These are phyloP conservation scores for Larimichthys crocea DNA, from an alignment of 2,113 vertebrate species.

Conservation along the genomic window DNA sequence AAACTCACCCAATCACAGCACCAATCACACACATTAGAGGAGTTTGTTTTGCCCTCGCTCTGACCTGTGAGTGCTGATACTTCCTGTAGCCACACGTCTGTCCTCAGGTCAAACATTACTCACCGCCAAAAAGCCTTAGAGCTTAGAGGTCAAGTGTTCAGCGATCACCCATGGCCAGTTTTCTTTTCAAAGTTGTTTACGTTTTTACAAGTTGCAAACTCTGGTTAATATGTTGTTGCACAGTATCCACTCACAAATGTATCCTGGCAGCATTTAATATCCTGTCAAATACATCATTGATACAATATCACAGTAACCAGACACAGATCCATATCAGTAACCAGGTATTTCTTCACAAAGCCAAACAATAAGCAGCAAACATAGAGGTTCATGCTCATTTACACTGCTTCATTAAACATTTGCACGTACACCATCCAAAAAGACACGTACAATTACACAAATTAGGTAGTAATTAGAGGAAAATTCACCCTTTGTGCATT, in stretches of 20 bases:
- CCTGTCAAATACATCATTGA: not conserved
- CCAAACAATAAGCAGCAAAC: too few species aligned
- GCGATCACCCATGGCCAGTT: conserved; percentile 17
- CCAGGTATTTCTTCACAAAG: not conserved
- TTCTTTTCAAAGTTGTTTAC: conserved; percentile 24
- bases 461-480: not conserved
- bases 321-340: not conserved
- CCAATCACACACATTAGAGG: conserved; percentile 43
- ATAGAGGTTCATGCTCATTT: not conserved
- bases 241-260: not conserved
- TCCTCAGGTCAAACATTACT: conserved; percentile 60
- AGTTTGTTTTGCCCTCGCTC: conserved; percentile 46
- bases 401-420: not conserved
- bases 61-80: conserved; percentile 55
- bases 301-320: not conserved
- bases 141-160: conserved; percentile 25
- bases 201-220: conserved; percentile 23
- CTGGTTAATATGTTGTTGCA: conserved; percentile 9
- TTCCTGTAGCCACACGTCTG: conserved; percentile 65
- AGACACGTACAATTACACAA: not conserved
- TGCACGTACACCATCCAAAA: not conserved
- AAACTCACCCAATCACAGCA: conserved; percentile 30
- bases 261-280: not conserved
- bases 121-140: conserved; percentile 6
- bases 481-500: not conserved